Conservation (phyloP, 2,888 invertebrate genomes). For the Aleiodes alternator region DNA sequence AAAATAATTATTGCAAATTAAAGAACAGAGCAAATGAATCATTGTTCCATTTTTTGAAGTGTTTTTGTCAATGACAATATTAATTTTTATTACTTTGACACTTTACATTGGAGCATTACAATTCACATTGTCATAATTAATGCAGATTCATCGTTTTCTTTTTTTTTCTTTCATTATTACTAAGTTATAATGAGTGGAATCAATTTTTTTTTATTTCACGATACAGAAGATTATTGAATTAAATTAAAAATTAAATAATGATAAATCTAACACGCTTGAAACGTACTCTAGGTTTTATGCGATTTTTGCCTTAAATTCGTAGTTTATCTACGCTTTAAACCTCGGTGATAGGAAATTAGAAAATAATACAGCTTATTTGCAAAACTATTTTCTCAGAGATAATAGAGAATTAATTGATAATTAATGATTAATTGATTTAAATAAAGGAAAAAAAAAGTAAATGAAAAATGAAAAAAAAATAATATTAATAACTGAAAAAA, state of each 20-base stretch:
- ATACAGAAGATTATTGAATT: background rate
- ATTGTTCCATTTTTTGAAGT: slow-evolving; percentile 42
- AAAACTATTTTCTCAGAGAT: slow-evolving; percentile 43
- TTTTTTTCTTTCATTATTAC: slow-evolving; percentile 52
- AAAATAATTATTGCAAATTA: slow-evolving; percentile 20
- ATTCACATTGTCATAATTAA: slow-evolving; percentile 38
- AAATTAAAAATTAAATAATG: background rate
- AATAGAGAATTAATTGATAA: background rate
- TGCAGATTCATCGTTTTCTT: slow-evolving; percentile 35
- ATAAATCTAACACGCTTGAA: slow-evolving; percentile 33
- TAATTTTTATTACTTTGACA: background rate
- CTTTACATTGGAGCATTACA: slow-evolving; percentile 34
- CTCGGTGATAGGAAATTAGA: slow-evolving; percentile 70
- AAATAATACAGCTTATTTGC: slow-evolving; percentile 58
- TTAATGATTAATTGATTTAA: slow-evolving; percentile 1
- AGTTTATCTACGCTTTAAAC: slow-evolving; percentile 66
- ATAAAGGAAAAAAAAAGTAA: background rate
- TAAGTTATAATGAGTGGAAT: slow-evolving; percentile 6
- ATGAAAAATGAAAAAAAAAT: background rate
- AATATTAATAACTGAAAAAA: slow-evolving; percentile 16
- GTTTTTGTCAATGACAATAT: no score
- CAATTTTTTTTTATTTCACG: background rate
- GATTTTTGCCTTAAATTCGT: slow-evolving; percentile 67
- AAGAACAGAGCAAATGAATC: slow-evolving; percentile 38
- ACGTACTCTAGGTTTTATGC: slow-evolving; percentile 34